Evolutionary conservation across 2,797 vertebrate species (phyloP).

Genomic region (Crenichthys baileyi): DNA sequence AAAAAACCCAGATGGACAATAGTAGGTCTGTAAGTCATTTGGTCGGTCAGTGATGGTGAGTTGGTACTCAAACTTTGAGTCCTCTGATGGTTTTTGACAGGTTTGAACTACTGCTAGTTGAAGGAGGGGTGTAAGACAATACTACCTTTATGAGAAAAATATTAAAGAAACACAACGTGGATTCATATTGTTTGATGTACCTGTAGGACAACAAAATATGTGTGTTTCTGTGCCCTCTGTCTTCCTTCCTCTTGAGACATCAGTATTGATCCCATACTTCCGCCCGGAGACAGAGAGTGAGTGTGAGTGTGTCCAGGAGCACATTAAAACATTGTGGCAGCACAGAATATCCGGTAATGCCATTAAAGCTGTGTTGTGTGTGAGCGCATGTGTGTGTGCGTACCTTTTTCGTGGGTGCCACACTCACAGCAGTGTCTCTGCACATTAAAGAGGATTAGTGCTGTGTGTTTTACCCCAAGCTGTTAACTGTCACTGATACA

Average conservation of each 20-base stretch:
- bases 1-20: constrained; percentile 41
- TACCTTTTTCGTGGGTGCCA: constrained; percentile 40
- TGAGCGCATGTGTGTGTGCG: constrained; percentile 45
- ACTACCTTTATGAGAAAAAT: not conserved
- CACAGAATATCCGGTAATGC: constrained; percentile 79
- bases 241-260: constrained; percentile 61
- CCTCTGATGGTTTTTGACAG: constrained; percentile 69
- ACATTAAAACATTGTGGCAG: constrained; percentile 66
- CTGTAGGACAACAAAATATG: constrained; percentile 21
- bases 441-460: constrained; percentile 74
- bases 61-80: constrained; percentile 42
- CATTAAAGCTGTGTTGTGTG: constrained; percentile 75
- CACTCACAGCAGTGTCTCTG: constrained; percentile 54
- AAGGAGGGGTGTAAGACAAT: constrained; percentile 36
- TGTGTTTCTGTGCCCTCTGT: constrained; percentile 45
- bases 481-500: constrained; percentile 72
- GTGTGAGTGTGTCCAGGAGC: constrained; percentile 56
- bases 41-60: constrained; percentile 50
- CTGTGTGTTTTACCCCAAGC: constrained; percentile 61
- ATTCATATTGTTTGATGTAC: constrained; percentile 40
- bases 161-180: constrained; percentile 30
- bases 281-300: constrained; percentile 54
- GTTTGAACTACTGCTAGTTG: constrained; percentile 66
- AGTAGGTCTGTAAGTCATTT: constrained; percentile 73
- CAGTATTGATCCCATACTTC: constrained; percentile 73